These are phyloP conservation scores for Rotaria magnacalcarata DNA, from an alignment of 2,888 invertebrate species.

Conservation along the genomic window DNA sequence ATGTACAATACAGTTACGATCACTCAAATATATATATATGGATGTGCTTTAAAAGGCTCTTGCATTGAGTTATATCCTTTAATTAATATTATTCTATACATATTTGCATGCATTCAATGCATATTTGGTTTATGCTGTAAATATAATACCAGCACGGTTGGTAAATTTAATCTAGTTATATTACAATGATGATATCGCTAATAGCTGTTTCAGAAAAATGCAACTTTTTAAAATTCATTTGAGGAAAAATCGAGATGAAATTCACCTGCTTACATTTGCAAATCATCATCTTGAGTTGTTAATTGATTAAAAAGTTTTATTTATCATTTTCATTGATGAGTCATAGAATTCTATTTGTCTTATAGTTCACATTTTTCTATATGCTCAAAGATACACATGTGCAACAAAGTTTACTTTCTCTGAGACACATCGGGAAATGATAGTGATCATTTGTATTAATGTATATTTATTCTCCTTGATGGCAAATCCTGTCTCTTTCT, in stretches of 20 bases:
- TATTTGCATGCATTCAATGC: neutral
- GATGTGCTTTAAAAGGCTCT: neutral
- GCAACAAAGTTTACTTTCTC: no score
- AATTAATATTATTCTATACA: neutral
- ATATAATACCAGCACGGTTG: neutral
- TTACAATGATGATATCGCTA: neutral
- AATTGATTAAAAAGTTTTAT: no score
- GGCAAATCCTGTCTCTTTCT: neutral
- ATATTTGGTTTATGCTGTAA: neutral
- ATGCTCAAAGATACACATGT: no score
- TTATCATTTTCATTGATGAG: no score
- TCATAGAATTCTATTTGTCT: no score
- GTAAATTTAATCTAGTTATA: neutral
- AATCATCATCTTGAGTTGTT: no score
- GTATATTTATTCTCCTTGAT: neutral
- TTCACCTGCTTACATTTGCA: no score
- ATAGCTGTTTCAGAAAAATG: neutral
- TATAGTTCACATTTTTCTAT: no score
- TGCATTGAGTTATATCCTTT: neutral
- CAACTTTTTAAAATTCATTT: no score
- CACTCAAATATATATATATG: neutral
- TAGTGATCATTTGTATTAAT: neutral
- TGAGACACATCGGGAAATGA: neutral
- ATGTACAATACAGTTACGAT: no score
- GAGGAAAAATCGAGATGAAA: no score